Base-by-base conservation (phyloP, 2,113 vertebrate genomes). In the Andinoacara biseriatus region DNA sequence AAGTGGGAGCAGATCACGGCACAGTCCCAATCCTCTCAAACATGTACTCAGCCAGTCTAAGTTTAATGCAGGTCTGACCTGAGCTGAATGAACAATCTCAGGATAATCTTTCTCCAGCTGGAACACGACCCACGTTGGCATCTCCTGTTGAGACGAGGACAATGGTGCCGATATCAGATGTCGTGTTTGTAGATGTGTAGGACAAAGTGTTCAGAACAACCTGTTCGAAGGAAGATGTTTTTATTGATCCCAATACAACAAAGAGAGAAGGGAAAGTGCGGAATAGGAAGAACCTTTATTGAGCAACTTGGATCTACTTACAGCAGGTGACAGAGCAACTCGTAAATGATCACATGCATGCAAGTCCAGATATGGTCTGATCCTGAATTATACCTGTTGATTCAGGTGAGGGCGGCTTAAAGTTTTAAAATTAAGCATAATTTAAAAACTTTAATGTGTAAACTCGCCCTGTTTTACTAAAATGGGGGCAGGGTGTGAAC, bases 1-100 rank as follows among this genome's bases (percentile, higher is more conserved):
- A 58, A 65, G 60, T 54, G 31, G 57, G 46, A 43, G 46, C 22
- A 63, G 69, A 57, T 22, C 15, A 3, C 6, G 3, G 10, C 76
- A 69, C 78, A 24, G 20, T 6, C 29, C 46, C 76, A 80, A 84
- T 88, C 80, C 77, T 87, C 74, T 84, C 74, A 18, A 74, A 76
- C 35, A 31, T 59, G 74, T 9, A 7, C 56, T 58, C 10, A 13
- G 65, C 7, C 72, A 17, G 18, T 82, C 76, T 62, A 67, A 88
- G 46, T 87, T 82, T 60, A 79, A 76, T 83, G 65, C 20, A 79
- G 76, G 62, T 40, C 9, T 40, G 65, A 76, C 18, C 74, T 59
- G 72, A 75, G 72, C 76, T 43, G 24, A 84, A 22, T 78, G 43
- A 86, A 40, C 57, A 75, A 83, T 58, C 40, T 10, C 35, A 0